Evolutionary conservation across 2,113 vertebrate species (phyloP), one percentile per base, ranked within the genome.

Genomic region (Pelvicachromis taeniatus): DNA sequence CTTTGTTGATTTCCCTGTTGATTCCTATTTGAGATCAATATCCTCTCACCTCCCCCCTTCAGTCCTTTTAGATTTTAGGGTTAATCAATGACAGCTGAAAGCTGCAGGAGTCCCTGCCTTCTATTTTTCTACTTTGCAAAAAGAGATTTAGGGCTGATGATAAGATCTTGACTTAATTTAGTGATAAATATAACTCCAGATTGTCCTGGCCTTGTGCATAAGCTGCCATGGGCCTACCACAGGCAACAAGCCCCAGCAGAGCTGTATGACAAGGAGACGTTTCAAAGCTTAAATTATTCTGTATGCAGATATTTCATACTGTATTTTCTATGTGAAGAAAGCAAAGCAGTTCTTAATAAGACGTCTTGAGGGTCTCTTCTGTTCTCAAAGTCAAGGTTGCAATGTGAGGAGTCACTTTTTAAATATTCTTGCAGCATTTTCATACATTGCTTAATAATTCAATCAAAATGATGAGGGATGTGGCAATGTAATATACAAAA

Each of bases 101-200:
- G 10, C 89, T 82, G 58, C 2, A 19, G 59, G 42, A 68, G 77
- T 79, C 29, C 65, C 79, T 19, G 16, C 58, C 35, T 80, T 90
- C 82, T 92, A 92, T 95, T 91, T 81, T 56, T 87, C 87, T 77
- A 50, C 87, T 90, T 83, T 81, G 81, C 77, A 77, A 5, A 87
- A 77, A 91, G 92, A 91, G 82, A 89, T 80, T 55, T 65, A 84
- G 63, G 78, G 38, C 63, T 85, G 90, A 83, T 86, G 81, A 91
- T 56, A 87, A 84, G 80, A 92, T 92, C 83, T 88, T 63, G 16
- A 85, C 63, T 92, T 92, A 90, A 93, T 89, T 89, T 89, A 87
- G 52, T 54, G 19, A 58, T 81, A 78, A 92, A 87, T 89, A 85
- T 85, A 83, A 58, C 77, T 65, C 23, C 38, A 35, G 33, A 26